Percentiles rank a stretch among this genome's conserved stretches.
Evolutionary conservation across 2,888 invertebrate species (phyloP).

Genomic region (Furcula furcula): DNA sequence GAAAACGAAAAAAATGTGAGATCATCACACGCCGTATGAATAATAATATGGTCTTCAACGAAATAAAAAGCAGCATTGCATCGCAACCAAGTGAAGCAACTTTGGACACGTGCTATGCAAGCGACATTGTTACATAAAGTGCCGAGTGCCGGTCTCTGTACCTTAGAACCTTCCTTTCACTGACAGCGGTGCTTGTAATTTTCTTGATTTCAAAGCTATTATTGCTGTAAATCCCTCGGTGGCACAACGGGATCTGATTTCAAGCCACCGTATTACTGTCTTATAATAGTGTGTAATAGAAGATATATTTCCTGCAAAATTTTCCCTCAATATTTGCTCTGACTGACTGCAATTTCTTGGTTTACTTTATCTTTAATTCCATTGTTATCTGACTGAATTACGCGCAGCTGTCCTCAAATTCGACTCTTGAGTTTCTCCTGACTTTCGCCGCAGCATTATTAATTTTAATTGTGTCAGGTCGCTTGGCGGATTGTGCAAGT

Average conservation of each 20-base stretch:
- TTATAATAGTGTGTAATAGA: slow-evolving; percentile 25
- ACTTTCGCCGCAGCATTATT: slow-evolving; percentile 50
- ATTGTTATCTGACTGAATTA: slow-evolving; percentile 9
- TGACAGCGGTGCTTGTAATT: slow-evolving; percentile 53
- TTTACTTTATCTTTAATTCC: neutral
- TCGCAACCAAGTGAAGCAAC: slow-evolving; percentile 31
- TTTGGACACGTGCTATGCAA: slow-evolving; percentile 42
- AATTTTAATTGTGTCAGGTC: slow-evolving; percentile 46
- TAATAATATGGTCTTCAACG: slow-evolving; percentile 29
- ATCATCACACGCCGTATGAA: slow-evolving; percentile 36
- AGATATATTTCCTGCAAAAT: neutral
- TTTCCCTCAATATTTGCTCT: neutral
- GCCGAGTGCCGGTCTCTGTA: slow-evolving; percentile 37
- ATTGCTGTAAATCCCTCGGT: slow-evolving; percentile 47
- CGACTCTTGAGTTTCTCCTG: slow-evolving; percentile 53
- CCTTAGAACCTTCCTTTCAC: slow-evolving; percentile 66
- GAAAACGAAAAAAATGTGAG: slow-evolving; percentile 34
- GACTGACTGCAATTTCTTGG: slow-evolving; percentile 1
- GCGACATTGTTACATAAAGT: slow-evolving; percentile 56
- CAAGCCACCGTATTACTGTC: slow-evolving; percentile 28
- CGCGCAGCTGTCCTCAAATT: slow-evolving; percentile 21
- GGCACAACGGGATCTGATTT: slow-evolving; percentile 42
- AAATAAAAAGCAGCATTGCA: slow-evolving; percentile 32
- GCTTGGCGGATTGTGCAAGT: no score
- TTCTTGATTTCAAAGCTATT: slow-evolving; percentile 51